Base-by-base conservation (phyloP, 1,140 invertebrate genomes). In the Drosophila repleta region DNA sequence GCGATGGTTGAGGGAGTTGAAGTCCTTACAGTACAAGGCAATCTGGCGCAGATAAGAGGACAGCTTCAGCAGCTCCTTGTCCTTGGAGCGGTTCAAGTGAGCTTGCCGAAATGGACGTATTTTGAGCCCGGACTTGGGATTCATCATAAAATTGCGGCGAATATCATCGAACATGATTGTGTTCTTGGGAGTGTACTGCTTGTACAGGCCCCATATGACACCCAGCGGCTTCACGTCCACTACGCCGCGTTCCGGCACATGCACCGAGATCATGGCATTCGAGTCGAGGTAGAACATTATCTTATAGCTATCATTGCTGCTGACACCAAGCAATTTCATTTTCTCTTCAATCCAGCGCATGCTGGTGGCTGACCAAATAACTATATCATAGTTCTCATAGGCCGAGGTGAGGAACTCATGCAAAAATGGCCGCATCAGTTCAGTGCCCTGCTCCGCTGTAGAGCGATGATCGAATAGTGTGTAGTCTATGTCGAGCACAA, bases 261-360 rank as follows among this genome's bases (percentile, higher is more conserved):
- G 95, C 3, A 99, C 96, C 35, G 97, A 97, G 46, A 99, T 99
- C 98, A 99, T 99, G 0, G 98, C 98, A 49, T 96, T 92, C 65
- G 95, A 96, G 91, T 99, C 98, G 39, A 99, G 92, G 91, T 97
- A 96, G 92, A 98, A 99, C 74, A 96, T 95, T 70, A 99, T 96
- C 93, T 98, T 99, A 90, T 99, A 99, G 66, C 95, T 94, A 4
- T 95, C 93, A 93, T 99, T 95, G 24, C 92, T 94, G 0, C 95
- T 93, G 0, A 99, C 97, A 0, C 97, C 97, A 0, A 99, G 92
- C 20, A 99, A 92, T 58, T 96, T 96, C 98, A 99, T 99, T 92
- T 99, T 99, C 78, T 98, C 97, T 82, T 98, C 96, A 51, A 99
- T 99, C 97, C 98, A 99, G 81, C 97, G 98, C 98, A 99, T 99